These are phyloP conservation scores for Limosa lapponica DNA, from an alignment of 2,797 vertebrate species.

Conservation along the genomic window DNA sequence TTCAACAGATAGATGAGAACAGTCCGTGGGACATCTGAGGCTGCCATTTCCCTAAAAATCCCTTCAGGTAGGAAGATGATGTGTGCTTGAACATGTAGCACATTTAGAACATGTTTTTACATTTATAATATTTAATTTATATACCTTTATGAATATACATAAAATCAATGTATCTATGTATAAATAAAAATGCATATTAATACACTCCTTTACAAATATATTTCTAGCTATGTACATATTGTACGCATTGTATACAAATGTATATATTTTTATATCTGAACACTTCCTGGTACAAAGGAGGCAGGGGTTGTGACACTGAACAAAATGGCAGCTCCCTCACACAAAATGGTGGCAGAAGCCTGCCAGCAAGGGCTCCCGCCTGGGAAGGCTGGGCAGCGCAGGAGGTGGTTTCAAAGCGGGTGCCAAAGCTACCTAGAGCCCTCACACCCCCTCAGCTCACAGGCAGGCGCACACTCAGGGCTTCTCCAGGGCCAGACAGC, in stretches of 20 bases:
- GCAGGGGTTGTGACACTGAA: background rate
- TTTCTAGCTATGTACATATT: background rate
- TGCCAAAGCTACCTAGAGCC: background rate
- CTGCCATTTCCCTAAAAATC: background rate
- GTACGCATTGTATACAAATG: background rate
- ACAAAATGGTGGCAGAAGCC: background rate
- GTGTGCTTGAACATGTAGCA: background rate
- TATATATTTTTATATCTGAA: background rate
- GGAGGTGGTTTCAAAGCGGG: rapidly evolving
- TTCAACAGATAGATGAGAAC: background rate
- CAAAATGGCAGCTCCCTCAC: background rate
- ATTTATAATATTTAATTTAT: background rate
- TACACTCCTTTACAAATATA: background rate
- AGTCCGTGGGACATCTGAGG: background rate
- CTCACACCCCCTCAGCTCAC: background rate
- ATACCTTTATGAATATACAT: no score
- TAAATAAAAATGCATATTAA: background rate
- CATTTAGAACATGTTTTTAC: background rate
- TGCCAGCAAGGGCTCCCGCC: background rate
- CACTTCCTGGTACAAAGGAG: background rate
- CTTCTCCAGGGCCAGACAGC: no score
- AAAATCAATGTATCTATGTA: background rate
- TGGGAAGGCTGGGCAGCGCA: background rate
- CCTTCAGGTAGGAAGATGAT: background rate
- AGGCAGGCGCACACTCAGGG: no score